Conservation (phyloP, 2,888 invertebrate genomes). For the Spatulosminthurus flaviceps region DNA sequence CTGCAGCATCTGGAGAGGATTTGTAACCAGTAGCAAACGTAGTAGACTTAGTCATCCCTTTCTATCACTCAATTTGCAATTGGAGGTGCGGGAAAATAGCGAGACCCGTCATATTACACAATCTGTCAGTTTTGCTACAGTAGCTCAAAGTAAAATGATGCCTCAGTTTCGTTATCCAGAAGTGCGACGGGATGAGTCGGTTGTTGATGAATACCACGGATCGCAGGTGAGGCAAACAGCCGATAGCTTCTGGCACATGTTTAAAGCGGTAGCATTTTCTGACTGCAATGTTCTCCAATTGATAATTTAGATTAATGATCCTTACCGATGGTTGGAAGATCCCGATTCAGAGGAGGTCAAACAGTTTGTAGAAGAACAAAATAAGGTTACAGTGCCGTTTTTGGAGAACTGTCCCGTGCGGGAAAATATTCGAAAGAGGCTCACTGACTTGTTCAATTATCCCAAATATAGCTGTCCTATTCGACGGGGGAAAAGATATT, state of each 20-base stretch:
- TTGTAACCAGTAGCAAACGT: neutral
- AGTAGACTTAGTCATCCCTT: no score
- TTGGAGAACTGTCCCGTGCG: slow-evolving; percentile 79
- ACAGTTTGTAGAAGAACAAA: slow-evolving; percentile 88
- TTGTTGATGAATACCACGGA: slow-evolving; percentile 58
- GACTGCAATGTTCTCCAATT: slow-evolving; percentile 43
- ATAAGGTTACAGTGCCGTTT: slow-evolving; percentile 86
- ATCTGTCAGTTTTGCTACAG: neutral
- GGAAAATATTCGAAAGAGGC: slow-evolving; percentile 77
- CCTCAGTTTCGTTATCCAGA: slow-evolving; percentile 51
- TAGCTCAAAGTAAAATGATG: neutral
- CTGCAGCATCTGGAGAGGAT: neutral
- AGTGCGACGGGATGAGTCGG: slow-evolving; percentile 55
- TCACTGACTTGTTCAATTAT: slow-evolving; percentile 94
- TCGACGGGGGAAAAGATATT: slow-evolving; percentile 84
- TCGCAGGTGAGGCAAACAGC: neutral
- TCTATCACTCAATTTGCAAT: no score
- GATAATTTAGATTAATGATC: slow-evolving; percentile 84
- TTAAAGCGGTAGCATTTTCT: neutral
- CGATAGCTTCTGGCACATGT: no score
- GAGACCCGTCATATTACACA: neutral
- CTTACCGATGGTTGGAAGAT: slow-evolving; percentile 96
- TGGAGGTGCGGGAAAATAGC: no score
- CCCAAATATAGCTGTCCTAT: slow-evolving; percentile 92
- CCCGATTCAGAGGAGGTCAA: slow-evolving; percentile 92